These are phyloP conservation scores for Phrynocephalus vlangalii DNA, from an alignment of 2,797 vertebrate species.

Conservation along the genomic window DNA sequence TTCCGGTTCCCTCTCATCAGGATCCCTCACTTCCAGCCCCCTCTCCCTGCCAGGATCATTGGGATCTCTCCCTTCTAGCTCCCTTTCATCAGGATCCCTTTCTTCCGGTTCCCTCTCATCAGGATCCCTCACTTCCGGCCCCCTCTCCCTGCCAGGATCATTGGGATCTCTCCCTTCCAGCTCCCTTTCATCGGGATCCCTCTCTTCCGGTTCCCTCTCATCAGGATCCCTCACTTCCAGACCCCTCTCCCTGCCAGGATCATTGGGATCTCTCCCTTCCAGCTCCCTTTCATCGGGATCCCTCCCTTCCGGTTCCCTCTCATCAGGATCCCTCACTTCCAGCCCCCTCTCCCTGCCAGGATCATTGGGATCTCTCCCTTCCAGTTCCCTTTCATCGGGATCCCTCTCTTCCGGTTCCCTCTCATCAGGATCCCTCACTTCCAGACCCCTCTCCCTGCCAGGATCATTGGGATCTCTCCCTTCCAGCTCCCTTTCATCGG, in stretches of 20 bases:
- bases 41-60: not conserved
- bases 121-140: not conserved
- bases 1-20: too few relatives aligned
- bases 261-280: not conserved
- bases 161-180: not conserved
- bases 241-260: not conserved
- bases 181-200: not conserved
- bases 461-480: not conserved
- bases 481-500: fast-evolving
- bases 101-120: not conserved
- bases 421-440: not conserved
- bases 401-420: not conserved
- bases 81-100: not conserved
- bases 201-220: not conserved
- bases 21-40: not conserved
- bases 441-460: too few relatives aligned
- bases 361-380: not conserved
- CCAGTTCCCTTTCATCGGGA: not conserved
- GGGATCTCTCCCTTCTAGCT: not conserved
- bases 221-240: not conserved
- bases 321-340: too few relatives aligned
- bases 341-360: not conserved
- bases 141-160: not conserved
- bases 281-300: not conserved
- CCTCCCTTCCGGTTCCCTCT: too few relatives aligned